Percentiles rank a stretch among this genome's conserved stretches.
Conservation (phyloP, 1,140 invertebrate genomes). For the Nymphalis io region DNA sequence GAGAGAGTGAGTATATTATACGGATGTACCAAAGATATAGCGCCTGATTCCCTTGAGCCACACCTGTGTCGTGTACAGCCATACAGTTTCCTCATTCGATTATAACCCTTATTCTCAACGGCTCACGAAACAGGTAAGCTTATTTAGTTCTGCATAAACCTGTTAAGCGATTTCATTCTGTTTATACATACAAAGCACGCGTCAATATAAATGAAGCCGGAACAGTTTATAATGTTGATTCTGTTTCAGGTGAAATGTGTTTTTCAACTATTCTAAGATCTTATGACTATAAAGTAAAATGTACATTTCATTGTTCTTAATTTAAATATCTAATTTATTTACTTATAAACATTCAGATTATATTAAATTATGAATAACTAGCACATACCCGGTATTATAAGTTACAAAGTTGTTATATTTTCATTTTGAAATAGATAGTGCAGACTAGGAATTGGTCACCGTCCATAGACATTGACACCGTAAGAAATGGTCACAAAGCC, state of each 20-base stretch:
- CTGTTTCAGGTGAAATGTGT: not conserved
- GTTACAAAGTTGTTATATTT: too few species aligned
- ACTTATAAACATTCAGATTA: too few species aligned
- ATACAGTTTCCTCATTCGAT: slow-evolving; percentile 9
- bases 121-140: not conserved
- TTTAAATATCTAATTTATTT: too few species aligned
- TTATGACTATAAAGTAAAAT: not conserved
- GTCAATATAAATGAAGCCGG: slow-evolving; percentile 36
- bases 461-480: too few species aligned
- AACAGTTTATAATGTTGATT: slow-evolving; percentile 25
- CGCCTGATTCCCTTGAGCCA: slow-evolving; percentile 34
- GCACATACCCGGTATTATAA: too few species aligned
- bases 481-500: too few species aligned
- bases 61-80: slow-evolving; percentile 29
- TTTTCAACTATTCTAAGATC: not conserved
- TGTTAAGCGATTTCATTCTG: slow-evolving; percentile 35
- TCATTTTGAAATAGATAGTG: too few species aligned
- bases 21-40: slow-evolving; percentile 21
- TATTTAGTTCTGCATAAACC: slow-evolving; percentile 22
- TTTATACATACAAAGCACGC: slow-evolving; percentile 34
- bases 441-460: too few species aligned
- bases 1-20: slow-evolving; percentile 33
- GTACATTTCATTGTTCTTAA: too few species aligned
- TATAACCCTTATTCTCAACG: slow-evolving; percentile 21
- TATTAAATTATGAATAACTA: too few species aligned